A percentile compares a stretch with the other conserved stretches of the same genome.
These are phyloP conservation scores for Calyptomena viridis DNA, from an alignment of 2,113 vertebrate genomes.

Conservation along the genomic window DNA sequence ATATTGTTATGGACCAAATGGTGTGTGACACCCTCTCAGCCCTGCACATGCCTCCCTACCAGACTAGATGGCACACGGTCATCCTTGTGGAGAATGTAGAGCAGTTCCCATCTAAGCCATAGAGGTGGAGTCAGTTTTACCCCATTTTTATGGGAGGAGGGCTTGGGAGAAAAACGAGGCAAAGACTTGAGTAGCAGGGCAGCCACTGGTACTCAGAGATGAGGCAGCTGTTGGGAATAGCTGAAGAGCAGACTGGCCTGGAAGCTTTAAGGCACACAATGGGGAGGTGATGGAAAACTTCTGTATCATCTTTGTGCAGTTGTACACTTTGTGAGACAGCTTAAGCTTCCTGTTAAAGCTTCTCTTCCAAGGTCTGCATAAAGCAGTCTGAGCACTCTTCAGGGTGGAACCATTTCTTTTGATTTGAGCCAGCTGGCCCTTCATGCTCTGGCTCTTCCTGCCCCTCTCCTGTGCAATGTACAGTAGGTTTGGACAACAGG, in stretches of 20 bases:
- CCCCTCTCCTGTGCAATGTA: background rate
- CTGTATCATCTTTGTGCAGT: background rate
- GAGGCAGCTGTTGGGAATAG: background rate
- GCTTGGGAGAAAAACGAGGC: background rate
- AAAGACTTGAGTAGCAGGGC: background rate
- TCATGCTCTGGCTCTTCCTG: background rate
- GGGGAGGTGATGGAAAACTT: background rate
- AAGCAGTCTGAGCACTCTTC: background rate
- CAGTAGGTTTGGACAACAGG: background rate
- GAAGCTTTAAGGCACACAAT: background rate
- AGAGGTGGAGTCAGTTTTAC: background rate
- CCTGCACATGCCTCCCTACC: background rate
- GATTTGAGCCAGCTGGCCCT: background rate
- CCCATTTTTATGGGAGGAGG: fast-evolving
- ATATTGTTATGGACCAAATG: background rate
- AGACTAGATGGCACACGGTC: background rate
- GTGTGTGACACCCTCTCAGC: background rate
- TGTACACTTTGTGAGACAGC: background rate
- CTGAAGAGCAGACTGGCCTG: background rate
- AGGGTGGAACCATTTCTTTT: background rate
- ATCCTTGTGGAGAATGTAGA: background rate
- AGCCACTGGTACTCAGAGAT: background rate
- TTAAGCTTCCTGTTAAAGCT: background rate
- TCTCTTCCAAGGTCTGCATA: background rate
- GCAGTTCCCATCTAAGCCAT: background rate